These are phyloP conservation scores for Isotomurus palustris DNA, from an alignment of 2,888 invertebrate genomes.

Conservation along the genomic window DNA sequence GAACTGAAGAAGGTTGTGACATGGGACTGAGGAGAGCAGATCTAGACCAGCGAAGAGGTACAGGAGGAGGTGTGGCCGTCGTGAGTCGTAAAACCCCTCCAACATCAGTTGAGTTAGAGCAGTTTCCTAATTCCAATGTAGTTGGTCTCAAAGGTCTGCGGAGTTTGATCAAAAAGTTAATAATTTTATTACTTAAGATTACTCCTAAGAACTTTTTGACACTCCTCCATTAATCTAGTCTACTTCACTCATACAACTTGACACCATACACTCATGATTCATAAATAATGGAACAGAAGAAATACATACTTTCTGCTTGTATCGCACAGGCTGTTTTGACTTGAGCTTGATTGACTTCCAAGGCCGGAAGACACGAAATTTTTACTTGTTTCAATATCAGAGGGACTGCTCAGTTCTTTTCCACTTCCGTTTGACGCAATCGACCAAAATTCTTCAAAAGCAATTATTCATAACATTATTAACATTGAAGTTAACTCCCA, in stretches of 20 bases:
- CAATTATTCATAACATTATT: background rate
- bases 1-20: slow-evolving; percentile 42
- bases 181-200: background rate
- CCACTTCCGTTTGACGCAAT: slow-evolving; percentile 39
- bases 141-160: slow-evolving; percentile 41
- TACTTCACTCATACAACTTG: too few relatives aligned
- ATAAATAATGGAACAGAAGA: background rate
- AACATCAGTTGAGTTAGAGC: too few relatives aligned
- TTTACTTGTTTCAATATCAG: slow-evolving; percentile 43
- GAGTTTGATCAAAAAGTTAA: background rate
- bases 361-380: slow-evolving; percentile 42
- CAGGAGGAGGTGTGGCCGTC: slow-evolving; percentile 39
- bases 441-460: slow-evolving; percentile 44
- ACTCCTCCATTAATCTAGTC: too few relatives aligned
- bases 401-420: slow-evolving; percentile 44
- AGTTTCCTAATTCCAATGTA: slow-evolving; percentile 42
- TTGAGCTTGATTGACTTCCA: slow-evolving; percentile 46
- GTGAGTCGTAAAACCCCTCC: slow-evolving; percentile 29
- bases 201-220: too few relatives aligned
- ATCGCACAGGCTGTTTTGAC: slow-evolving; percentile 44
- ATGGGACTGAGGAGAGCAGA: slow-evolving; percentile 43
- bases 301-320: slow-evolving; percentile 40
- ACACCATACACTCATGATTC: background rate
- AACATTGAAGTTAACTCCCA: background rate
- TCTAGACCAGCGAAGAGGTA: slow-evolving; percentile 44